Evolutionary conservation across 92 coral and sea anemone genomes (phyloP).

Genomic region (Parazoanthus atlanticus): DNA sequence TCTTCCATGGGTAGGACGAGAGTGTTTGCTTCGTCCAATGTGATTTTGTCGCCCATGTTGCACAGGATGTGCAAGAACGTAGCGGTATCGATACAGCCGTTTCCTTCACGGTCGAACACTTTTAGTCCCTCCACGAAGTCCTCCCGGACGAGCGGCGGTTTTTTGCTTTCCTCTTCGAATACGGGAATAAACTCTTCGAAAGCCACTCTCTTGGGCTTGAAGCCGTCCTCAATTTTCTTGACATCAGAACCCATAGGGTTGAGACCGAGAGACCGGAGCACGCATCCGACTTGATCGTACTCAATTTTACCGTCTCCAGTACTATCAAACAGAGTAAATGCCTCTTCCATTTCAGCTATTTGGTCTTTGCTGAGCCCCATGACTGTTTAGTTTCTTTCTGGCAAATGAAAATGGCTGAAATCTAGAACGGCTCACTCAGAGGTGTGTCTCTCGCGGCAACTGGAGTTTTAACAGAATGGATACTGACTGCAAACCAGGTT

Average conservation of each 20-base stretch:
- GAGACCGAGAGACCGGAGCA: slow-evolving; percentile 84
- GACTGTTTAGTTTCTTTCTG: not conserved
- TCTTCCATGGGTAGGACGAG: slow-evolving; percentile 84
- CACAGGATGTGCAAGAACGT: slow-evolving; percentile 82
- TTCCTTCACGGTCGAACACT: slow-evolving; percentile 92
- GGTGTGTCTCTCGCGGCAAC: not conserved
- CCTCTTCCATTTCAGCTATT: slow-evolving; percentile 78
- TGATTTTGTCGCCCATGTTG: slow-evolving; percentile 77
- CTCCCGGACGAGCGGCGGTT: slow-evolving; percentile 78
- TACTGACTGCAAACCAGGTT: not conserved
- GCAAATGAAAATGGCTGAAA: not conserved
- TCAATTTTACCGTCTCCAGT: slow-evolving; percentile 85
- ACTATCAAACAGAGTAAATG: slow-evolving; percentile 81
- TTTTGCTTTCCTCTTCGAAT: slow-evolving; percentile 75
- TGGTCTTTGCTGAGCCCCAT: slow-evolving; percentile 67
- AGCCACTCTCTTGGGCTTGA: slow-evolving; percentile 65
- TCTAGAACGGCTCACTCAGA: not conserved
- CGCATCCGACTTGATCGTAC: slow-evolving; percentile 64
- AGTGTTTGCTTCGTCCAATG: slow-evolving; percentile 76
- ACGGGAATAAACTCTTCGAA: slow-evolving; percentile 80
- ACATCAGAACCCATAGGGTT: slow-evolving; percentile 86
- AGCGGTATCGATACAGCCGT: slow-evolving; percentile 85
- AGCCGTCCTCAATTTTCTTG: slow-evolving; percentile 69
- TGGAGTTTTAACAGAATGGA: not conserved
- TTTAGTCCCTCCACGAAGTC: slow-evolving; percentile 95